Conservation (phyloP, 2,888 invertebrate genomes). For the Parochlus steinenii region DNA sequence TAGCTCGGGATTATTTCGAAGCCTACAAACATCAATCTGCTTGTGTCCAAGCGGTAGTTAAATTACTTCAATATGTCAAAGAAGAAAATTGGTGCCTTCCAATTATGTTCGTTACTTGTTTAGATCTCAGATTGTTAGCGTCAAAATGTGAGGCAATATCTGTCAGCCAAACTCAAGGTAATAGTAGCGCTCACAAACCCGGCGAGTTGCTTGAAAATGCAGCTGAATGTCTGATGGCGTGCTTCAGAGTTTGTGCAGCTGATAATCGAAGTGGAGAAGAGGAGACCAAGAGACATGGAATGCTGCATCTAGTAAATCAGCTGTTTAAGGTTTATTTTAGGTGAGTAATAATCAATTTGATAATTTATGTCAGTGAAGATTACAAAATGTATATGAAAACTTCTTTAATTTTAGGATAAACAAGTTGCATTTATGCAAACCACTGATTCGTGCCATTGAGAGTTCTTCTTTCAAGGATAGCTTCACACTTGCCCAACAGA, state of each 20-base stretch:
- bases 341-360: too few species aligned
- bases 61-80: conserved; percentile 68
- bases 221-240: conserved; percentile 81
- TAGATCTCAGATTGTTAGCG: conserved; percentile 75
- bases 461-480: conserved; percentile 77
- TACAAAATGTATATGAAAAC: too few species aligned
- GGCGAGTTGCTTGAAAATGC: conserved; percentile 63
- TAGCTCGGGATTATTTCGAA: conserved; percentile 36
- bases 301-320: conserved; percentile 93
- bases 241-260: conserved; percentile 88
- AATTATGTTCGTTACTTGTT: conserved; percentile 74
- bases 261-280: conserved; percentile 65
- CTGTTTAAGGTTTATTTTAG: conserved; percentile 86
- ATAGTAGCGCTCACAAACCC: too few species aligned
- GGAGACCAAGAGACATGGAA: conserved; percentile 89
- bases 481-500: conserved; percentile 82
- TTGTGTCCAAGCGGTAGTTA: conserved; percentile 61
- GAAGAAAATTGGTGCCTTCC: conserved; percentile 97
- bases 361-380: too few species aligned
- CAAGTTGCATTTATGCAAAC: conserved; percentile 77
- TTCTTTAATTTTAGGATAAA: too few species aligned
- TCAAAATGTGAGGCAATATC: conserved; percentile 54
- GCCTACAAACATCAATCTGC: conserved; percentile 66
- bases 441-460: conserved; percentile 91
- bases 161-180: conserved; percentile 25